Percentiles rank a stretch among this genome's conserved stretches.
phyloP scores from a whole-genome alignment of 2,113 vertebrate species.

The Crypturellus undulatus region DNA sequence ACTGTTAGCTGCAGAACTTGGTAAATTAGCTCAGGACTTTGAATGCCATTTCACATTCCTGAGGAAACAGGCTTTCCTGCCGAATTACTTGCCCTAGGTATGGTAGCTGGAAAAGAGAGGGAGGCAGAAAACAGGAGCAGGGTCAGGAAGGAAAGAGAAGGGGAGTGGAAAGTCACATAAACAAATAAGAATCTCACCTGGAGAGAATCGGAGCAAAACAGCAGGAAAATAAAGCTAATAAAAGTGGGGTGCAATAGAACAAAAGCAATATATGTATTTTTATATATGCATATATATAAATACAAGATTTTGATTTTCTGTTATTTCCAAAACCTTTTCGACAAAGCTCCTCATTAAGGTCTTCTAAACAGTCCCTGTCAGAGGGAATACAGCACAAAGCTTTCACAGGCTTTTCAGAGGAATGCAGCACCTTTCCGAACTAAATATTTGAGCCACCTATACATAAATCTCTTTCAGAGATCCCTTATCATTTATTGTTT shows the following conservation, averaged over 20 bases:
- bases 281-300: background rate
- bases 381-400: background rate
- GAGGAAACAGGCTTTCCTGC: conserved; percentile 43
- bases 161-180: conserved; percentile 4
- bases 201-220: background rate
- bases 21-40: background rate
- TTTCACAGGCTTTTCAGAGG: background rate
- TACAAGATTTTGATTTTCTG: background rate
- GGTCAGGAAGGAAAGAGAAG: background rate
- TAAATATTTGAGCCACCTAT: background rate
- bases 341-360: background rate
- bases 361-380: background rate
- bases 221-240: background rate
- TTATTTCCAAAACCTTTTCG: background rate
- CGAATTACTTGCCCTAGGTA: conserved; percentile 22
- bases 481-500: background rate
- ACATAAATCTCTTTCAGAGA: background rate
- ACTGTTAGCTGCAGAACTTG: background rate
- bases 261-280: background rate
- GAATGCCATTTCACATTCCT: conserved; percentile 25
- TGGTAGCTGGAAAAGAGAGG: background rate
- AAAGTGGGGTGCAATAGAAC: background rate
- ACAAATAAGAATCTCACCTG: background rate
- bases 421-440: background rate
- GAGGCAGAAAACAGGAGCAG: conserved; percentile 12